Percentiles rank a stretch among this genome's conserved stretches.
phyloP scores from a whole-genome alignment of 2,113 vertebrate species.

The Rhabdomys dilectus region DNA sequence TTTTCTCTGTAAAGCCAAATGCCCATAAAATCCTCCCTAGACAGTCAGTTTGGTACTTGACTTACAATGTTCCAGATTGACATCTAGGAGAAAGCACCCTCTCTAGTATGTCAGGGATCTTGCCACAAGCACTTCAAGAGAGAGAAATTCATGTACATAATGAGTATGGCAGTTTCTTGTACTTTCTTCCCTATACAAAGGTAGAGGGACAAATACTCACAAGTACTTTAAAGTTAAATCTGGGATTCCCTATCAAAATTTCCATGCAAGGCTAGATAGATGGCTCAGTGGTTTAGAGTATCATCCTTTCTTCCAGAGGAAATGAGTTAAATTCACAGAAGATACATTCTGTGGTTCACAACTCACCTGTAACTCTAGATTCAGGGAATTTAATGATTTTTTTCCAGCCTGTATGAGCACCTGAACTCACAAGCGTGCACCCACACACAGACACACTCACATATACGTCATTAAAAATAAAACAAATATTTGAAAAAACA shows the following conservation, averaged over 20 bases:
- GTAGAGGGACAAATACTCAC: neutral
- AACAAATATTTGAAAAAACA: neutral
- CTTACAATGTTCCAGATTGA: neutral
- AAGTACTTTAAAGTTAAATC: neutral
- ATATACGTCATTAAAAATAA: neutral
- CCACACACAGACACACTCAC: neutral
- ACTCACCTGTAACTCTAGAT: neutral
- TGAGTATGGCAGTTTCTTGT: neutral
- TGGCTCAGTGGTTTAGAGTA: neutral
- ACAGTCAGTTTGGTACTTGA: neutral
- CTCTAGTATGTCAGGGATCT: neutral
- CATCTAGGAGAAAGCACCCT: neutral
- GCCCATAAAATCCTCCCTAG: neutral
- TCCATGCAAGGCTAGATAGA: neutral
- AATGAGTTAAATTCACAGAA: neutral
- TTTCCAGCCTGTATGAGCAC: neutral
- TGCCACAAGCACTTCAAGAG: neutral
- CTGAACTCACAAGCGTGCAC: neutral
- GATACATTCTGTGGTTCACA: neutral
- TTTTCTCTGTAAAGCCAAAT: neutral
- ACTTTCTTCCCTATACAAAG: neutral
- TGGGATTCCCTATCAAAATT: neutral
- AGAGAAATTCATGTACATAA: neutral
- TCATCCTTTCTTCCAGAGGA: neutral
- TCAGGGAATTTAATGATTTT: neutral